Base-by-base conservation (phyloP, 2,797 vertebrate genomes). In the Cryptoblepharus egeriae region DNA sequence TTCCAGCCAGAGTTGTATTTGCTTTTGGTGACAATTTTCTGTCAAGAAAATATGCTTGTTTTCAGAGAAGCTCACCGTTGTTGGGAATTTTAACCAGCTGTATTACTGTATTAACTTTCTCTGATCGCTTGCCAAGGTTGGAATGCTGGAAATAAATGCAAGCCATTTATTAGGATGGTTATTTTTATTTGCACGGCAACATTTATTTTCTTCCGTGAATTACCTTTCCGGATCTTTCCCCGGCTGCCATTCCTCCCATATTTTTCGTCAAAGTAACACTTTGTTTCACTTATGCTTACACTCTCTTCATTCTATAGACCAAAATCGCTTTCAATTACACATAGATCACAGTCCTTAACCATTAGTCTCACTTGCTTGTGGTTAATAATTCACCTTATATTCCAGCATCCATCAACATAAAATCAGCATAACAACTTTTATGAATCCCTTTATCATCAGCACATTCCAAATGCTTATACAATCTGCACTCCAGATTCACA, bases 361-460 rank as follows among this genome's bases (percentile, higher is more conserved):
- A 95, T 95, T 96, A 95, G 91, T 93, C 95, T 94, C 95, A 93
- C 93, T 94, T 95, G 93, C 90, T 76, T 94, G 89, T 94, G 94
- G 92, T 95, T 96, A 96, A 95, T 96, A 96, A 95, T 90, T 96
- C 92, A 95, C 92, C 92, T 91, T 95, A 94, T 93, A 94, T 89
- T 94, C 91, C 91, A 93, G 93, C 94, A 96, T 95, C 92, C 81
- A 96, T 96, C 95, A 95, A 94, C 92, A 95, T 95, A 96, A 95
- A 96, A 96, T 95, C 94, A 95, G 94, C 92, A 93, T 95, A 95
- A 95, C 91, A 96, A 93, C 91, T 94, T 96, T 95, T 96, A 95
- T 95, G 95, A 94, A 95, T 95, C 94, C 81, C 83, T 96, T 95
- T 96, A 94, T 96, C 94, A 95, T 94, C 93, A 93, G 93, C 92